A percentile compares a stretch with the other conserved stretches of the same genome.
These are phyloP conservation scores for Solenodon paradoxus DNA, from an alignment of 2,113 vertebrate genomes.

Conservation along the genomic window DNA sequence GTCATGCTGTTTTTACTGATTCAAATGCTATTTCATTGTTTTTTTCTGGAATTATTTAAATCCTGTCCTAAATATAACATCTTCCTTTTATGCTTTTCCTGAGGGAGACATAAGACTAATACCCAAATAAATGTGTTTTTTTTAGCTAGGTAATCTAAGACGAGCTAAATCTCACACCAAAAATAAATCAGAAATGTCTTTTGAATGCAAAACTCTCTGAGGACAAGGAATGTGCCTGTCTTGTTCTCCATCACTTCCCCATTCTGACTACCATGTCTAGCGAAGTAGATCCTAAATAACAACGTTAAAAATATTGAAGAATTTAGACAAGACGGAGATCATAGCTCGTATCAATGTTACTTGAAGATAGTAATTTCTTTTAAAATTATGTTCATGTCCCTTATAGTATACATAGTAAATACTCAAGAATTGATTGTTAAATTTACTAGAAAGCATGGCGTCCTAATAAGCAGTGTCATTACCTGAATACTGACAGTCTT, in stretches of 20 bases:
- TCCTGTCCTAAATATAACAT: not conserved
- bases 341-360: not conserved
- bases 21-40: not conserved
- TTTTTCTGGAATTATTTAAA: not conserved
- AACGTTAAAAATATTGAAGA: slow-evolving; percentile 36
- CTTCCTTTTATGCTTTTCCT: not conserved
- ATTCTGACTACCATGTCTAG: not conserved
- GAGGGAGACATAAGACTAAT: not conserved
- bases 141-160: not conserved
- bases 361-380: not conserved
- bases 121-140: not conserved
- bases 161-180: not conserved
- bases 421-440: slow-evolving; percentile 39
- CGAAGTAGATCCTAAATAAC: not conserved
- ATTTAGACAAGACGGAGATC: not conserved
- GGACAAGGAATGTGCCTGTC: not conserved
- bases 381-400: not conserved
- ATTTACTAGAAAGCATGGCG: slow-evolving; percentile 29
- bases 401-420: not conserved
- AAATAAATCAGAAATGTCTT: not conserved
- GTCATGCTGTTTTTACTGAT: not conserved
- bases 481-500: slow-evolving; percentile 49
- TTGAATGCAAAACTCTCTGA: not conserved
- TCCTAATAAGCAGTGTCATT: slow-evolving; percentile 22
- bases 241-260: not conserved